Base-by-base conservation (phyloP, 2,113 vertebrate genomes). In the Paramormyrops kingsleyae region DNA sequence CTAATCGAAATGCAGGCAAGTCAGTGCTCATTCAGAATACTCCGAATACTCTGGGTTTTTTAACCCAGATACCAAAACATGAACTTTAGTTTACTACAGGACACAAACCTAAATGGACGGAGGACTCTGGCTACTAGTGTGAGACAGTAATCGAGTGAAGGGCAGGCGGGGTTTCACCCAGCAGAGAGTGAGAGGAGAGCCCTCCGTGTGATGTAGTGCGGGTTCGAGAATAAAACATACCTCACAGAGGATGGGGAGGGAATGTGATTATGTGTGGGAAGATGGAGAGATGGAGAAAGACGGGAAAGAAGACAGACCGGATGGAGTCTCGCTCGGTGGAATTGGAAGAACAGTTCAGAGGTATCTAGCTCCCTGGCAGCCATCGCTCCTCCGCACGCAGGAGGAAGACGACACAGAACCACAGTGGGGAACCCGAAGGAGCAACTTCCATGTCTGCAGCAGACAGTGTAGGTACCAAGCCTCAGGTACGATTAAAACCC, bases 281-380 rank as follows among this genome's bases (percentile, higher is more conserved):
- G 49, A 35, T 87, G 27, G n/a, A 87, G 44, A 2, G 47, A 31
- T 56, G 49, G 85, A 53, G 85, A 52, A 87, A 52, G 27, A 49
- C 1, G 27, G 49, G 24, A 0, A 87, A 39, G 8, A 2, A 39
- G 31, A 88, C 15, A 19, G 87, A 88, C 91, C 89, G 44, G 92
- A 85, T 13, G 50, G 90, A 77, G 85, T 89, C 70, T 91, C 89
- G 8, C 74, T 90, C 91, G 92, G 92, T 88, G 35, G 93, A 93
- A 87, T 92, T 93, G 92, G 93, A 95, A 95, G 92, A 95, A 94
- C 93, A 91, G 89, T 89, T 92, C 70, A 31, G 70, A 88, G 31
- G 31, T 62, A 49, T 42, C 59, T 70, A 42, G 1, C 80, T 80
- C 10, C 62, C 9, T 3, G 89, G 77, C 50, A 39, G 27, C 31